Percentiles rank a stretch among this genome's conserved stretches.
Evolutionary conservation across 1,140 invertebrate species (phyloP).

Genomic region (Chymomyza costata): DNA sequence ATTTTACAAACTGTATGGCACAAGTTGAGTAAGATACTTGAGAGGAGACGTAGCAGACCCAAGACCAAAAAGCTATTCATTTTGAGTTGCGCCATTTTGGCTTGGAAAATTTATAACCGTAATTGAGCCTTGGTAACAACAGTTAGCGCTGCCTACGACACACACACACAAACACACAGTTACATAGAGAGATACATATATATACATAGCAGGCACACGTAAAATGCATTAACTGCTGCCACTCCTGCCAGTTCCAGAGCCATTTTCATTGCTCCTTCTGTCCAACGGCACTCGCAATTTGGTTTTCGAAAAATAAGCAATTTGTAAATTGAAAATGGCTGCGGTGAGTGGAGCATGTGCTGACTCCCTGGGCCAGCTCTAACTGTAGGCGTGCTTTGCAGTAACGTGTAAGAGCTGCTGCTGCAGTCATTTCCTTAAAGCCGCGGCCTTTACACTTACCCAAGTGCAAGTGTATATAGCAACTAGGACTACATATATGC

Average conservation of each 20-base stretch:
- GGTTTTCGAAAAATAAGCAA: slow-evolving; percentile 72
- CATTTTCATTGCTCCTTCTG: background rate
- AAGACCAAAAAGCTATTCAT: slow-evolving; percentile 39
- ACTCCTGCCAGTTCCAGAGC: slow-evolving; percentile 14
- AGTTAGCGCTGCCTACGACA: background rate
- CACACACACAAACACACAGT: background rate
- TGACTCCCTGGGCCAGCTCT: slow-evolving; percentile 10
- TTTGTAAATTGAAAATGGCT: slow-evolving; percentile 71
- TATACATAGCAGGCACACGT: slow-evolving; percentile 38
- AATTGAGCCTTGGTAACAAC: slow-evolving; percentile 41
- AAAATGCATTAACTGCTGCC: slow-evolving; percentile 68
- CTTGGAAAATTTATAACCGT: slow-evolving; percentile 67
- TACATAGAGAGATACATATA: too few relatives aligned
- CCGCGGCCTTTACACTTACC: too few relatives aligned
- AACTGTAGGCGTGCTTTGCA: too few relatives aligned
- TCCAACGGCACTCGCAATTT: slow-evolving; percentile 67
- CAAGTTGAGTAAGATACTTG: too few relatives aligned
- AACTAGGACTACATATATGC: slow-evolving; percentile 19
- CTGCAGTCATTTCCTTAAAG: too few relatives aligned
- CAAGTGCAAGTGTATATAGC: too few relatives aligned
- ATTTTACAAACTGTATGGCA: slow-evolving; percentile 29
- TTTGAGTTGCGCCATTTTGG: slow-evolving; percentile 57
- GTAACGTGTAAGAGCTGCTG: too few relatives aligned
- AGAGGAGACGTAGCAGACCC: background rate
- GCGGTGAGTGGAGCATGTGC: slow-evolving; percentile 7